Evolutionary conservation across 2,113 vertebrate species (phyloP), one percentile per base, ranked within the genome.

Genomic region (Myocastor coypus): DNA sequence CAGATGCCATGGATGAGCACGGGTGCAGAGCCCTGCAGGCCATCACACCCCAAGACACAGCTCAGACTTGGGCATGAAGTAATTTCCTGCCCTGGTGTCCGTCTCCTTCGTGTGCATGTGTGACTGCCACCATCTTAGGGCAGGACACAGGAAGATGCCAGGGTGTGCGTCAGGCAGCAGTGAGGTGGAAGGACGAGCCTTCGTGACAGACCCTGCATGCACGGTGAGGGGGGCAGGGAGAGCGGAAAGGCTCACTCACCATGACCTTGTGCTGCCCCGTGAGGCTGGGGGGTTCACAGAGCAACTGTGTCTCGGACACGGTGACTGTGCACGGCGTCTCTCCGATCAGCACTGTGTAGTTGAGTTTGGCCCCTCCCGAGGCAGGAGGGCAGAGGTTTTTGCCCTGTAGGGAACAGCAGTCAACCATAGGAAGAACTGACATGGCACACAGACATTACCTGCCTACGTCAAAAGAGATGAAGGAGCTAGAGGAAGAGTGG

Each of bases 321-420:
- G 99, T 99, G 97, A 99, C 99, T 0, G 99, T 98, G 13, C 99
- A 99, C 8, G 99, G 99, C 0, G 99, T 99, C 83, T 99, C 99
- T 61, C 99, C 99, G 0, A 99, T 98, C 97, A 99, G 98, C 94
- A 99, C 99, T 0, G 99, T 99, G 98, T 99, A 99, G 99, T 99
- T 99, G 85, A 99, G 99, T 98, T 99, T 99, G 68, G 99, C 99
- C 83, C 99, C 99, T 94, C 99, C 99, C 0, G 99, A 97, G 16
- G 99, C 99, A 0, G 99, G 99, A 2, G 99, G 99, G 92, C 99
- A 99, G 98, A 99, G 99, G 98, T 99, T 99, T 98, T 99, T 99
- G 93, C 99, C 99, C 99, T 99, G 98, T 96, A 92, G 98, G 98
- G 85, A 98, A 89, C 1, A 78, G 83, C 7, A 20, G 37, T 93